A percentile compares a stretch with the other conserved stretches of the same genome.
Evolutionary conservation across 2,797 vertebrate genomes (phyloP).

Genomic region (Artibeus lituratus): DNA sequence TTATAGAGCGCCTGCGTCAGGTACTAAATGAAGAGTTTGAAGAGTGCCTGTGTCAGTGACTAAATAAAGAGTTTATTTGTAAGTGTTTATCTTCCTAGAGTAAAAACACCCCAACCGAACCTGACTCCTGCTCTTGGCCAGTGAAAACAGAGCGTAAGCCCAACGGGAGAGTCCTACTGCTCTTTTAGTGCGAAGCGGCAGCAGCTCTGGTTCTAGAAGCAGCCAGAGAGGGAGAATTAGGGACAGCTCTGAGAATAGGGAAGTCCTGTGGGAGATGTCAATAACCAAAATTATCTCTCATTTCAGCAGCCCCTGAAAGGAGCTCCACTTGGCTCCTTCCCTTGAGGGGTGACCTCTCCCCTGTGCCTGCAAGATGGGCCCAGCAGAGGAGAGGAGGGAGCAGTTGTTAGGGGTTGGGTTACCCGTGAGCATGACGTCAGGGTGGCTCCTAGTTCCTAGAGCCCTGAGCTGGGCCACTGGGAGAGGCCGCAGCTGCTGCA

Average conservation of each 20-base stretch:
- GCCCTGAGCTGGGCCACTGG: background rate
- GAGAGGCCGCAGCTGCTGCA: slow-evolving; percentile 40
- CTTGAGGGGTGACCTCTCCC: slow-evolving; percentile 55
- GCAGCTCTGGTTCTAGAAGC: background rate
- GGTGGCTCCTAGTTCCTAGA: background rate
- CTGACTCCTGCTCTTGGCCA: background rate
- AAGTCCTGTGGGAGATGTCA: slow-evolving; percentile 49
- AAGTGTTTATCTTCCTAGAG: slow-evolving; percentile 61
- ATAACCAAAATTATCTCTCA: slow-evolving; percentile 59
- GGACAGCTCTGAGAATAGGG: background rate
- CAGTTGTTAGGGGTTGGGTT: slow-evolving; percentile 48
- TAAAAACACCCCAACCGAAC: background rate
- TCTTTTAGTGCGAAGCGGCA: background rate
- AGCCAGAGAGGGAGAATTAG: background rate
- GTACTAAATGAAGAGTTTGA: slow-evolving; percentile 28
- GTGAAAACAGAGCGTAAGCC: background rate
- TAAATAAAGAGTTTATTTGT: slow-evolving; percentile 37
- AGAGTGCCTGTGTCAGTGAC: slow-evolving; percentile 1
- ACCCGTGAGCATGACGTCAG: slow-evolving; percentile 58
- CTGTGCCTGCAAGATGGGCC: background rate
- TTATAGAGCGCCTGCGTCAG: background rate
- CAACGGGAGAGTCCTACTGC: background rate
- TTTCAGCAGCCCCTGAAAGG: slow-evolving; percentile 59
- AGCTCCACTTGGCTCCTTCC: slow-evolving; percentile 64
- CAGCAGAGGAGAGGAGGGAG: background rate